Percentiles rank a stretch among this genome's conserved stretches.
phyloP scores from a whole-genome alignment of 2,888 invertebrate species.

The Hyles lineata region DNA sequence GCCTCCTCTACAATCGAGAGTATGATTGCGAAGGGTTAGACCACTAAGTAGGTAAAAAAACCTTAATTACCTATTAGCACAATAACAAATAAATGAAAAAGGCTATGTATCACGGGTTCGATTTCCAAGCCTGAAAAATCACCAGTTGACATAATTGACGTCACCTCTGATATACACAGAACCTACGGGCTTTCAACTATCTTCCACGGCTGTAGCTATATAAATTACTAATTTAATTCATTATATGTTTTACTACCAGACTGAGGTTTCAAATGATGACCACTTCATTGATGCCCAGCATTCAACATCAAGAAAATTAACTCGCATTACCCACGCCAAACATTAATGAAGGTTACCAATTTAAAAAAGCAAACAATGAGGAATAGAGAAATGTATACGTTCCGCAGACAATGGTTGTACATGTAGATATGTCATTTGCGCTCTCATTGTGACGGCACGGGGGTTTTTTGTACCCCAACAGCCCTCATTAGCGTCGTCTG shows the following conservation, averaged over 20 bases:
- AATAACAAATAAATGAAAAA: no score
- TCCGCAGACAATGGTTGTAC: conserved; percentile 19
- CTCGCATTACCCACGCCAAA: conserved; percentile 33
- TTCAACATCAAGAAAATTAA: not conserved
- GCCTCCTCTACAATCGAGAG: no score
- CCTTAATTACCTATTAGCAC: not conserved
- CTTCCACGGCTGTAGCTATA: no score
- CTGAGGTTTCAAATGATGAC: no score
- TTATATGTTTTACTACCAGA: no score
- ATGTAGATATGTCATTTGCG: conserved; percentile 41
- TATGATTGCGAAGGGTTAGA: no score
- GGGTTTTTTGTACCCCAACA: conserved; percentile 51
- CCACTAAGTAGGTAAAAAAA: not conserved
- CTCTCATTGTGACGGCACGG: conserved; percentile 35
- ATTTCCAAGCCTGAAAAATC: no score
- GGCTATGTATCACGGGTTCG: no score
- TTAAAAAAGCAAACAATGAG: conserved; percentile 13
- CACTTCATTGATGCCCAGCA: not conserved
- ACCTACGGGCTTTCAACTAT: no score
- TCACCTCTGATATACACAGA: no score
- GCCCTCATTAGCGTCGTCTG: conserved; percentile 54
- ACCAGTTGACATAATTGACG: no score
- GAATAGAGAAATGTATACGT: conserved; percentile 17
- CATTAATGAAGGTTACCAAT: not conserved
- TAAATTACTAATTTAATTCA: no score